These are phyloP conservation scores for Balearica regulorum DNA, from an alignment of 2,797 vertebrate species.

Conservation along the genomic window DNA sequence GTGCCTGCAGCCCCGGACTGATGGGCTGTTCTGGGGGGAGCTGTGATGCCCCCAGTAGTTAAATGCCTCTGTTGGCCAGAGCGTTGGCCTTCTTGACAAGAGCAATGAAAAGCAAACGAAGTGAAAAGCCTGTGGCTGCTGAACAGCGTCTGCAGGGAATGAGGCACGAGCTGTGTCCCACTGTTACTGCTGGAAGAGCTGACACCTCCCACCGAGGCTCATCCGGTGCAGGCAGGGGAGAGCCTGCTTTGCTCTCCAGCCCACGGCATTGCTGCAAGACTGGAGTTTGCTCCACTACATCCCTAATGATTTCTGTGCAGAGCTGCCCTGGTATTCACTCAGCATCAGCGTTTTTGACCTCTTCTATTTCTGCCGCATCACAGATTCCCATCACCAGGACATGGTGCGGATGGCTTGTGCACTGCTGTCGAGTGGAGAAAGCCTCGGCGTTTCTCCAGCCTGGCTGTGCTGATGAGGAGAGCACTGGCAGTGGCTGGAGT, in stretches of 20 bases:
- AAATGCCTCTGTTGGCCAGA: neutral
- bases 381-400: neutral
- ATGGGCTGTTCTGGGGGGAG: neutral
- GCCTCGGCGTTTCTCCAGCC: neutral
- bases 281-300: neutral
- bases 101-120: neutral
- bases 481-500: neutral
- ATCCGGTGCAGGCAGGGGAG: neutral
- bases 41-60: neutral
- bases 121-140: neutral
- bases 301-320: neutral
- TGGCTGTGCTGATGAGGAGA: neutral
- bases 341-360: neutral
- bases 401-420: rapidly evolving
- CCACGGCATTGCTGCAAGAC: neutral
- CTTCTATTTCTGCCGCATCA: neutral
- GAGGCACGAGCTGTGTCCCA: neutral
- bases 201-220: rapidly evolving
- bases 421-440: neutral
- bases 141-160: neutral
- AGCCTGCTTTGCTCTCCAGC: neutral
- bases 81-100: neutral
- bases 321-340: neutral
- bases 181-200: neutral
- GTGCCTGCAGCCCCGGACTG: neutral